Evolutionary conservation across 2,888 invertebrate species (phyloP).

Genomic region (Notocelia uddmanniana): DNA sequence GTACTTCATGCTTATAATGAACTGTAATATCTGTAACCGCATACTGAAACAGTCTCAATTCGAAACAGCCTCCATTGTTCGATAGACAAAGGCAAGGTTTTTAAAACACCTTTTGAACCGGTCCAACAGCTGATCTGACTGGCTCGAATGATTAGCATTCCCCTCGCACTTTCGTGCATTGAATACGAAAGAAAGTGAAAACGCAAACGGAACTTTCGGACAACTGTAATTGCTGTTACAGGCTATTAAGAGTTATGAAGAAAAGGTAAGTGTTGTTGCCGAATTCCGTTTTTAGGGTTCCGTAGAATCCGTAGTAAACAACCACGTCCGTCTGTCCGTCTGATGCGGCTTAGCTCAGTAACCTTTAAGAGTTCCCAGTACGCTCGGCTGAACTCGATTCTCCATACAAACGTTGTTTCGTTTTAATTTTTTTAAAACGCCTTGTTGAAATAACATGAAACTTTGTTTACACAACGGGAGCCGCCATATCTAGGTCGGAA

Average conservation of each 20-base stretch:
- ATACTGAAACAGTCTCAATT: constrained; percentile 6
- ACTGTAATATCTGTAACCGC: neutral
- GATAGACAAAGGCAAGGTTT: constrained; percentile 5
- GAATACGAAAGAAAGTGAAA: constrained; percentile 73
- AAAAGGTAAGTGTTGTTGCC: neutral
- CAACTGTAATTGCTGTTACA: constrained; percentile 51
- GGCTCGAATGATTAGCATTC: constrained; percentile 59
- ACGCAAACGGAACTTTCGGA: constrained; percentile 62
- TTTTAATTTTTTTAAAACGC: too few species aligned
- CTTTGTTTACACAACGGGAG: too few species aligned
- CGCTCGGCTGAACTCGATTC: too few species aligned
- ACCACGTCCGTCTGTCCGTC: too few species aligned
- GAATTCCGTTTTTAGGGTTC: neutral
- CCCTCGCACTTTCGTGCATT: constrained; percentile 61
- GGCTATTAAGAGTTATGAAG: constrained; percentile 1
- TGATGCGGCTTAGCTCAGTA: too few species aligned
- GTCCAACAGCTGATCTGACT: constrained; percentile 39
- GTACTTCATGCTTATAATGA: too few species aligned
- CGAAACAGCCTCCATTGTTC: constrained; percentile 6
- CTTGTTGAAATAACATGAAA: too few species aligned
- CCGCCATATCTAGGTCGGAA: too few species aligned
- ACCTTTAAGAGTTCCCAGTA: too few species aligned
- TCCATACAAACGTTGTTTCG: too few species aligned
- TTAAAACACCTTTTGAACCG: constrained; percentile 30
- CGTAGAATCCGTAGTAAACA: too few species aligned